Conservation (phyloP, 2,797 vertebrate genomes). For the Cacajao melanocephalus region DNA sequence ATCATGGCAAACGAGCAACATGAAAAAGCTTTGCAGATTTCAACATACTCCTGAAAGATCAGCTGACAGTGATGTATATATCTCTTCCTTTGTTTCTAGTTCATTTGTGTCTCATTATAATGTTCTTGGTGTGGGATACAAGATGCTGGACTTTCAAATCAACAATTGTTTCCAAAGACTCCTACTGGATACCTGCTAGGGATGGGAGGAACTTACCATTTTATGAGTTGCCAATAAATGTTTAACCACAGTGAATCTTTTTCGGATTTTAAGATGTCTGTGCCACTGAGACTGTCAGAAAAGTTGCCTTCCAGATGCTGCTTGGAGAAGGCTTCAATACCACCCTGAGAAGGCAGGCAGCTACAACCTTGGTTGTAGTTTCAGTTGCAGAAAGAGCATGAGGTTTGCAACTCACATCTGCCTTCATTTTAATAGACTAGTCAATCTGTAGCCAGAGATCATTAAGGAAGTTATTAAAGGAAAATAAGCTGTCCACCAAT, state of each 20-base stretch:
- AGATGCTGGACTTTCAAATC: background rate
- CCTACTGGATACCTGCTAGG: background rate
- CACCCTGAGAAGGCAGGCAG: background rate
- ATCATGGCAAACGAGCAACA: background rate
- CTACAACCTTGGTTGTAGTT: background rate
- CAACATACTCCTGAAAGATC: background rate
- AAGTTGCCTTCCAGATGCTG: background rate
- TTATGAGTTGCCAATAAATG: background rate
- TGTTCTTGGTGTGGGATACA: background rate
- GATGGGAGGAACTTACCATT: background rate
- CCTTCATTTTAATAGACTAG: slow-evolving; percentile 72
- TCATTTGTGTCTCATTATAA: background rate
- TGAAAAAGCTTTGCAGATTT: background rate
- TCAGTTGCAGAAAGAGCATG: background rate
- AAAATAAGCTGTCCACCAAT: background rate
- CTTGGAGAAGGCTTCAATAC: background rate
- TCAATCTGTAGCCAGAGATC: slow-evolving; percentile 53
- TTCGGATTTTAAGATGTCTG: background rate
- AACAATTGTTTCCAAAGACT: background rate
- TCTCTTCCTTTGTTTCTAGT: background rate
- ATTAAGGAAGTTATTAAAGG: slow-evolving; percentile 69
- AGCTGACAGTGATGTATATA: background rate
- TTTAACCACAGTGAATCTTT: background rate
- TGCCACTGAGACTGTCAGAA: no score
- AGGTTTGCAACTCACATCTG: background rate